Evolutionary conservation across 2,113 vertebrate genomes (phyloP).

Genomic region (Eulacestoma nigropectus): DNA sequence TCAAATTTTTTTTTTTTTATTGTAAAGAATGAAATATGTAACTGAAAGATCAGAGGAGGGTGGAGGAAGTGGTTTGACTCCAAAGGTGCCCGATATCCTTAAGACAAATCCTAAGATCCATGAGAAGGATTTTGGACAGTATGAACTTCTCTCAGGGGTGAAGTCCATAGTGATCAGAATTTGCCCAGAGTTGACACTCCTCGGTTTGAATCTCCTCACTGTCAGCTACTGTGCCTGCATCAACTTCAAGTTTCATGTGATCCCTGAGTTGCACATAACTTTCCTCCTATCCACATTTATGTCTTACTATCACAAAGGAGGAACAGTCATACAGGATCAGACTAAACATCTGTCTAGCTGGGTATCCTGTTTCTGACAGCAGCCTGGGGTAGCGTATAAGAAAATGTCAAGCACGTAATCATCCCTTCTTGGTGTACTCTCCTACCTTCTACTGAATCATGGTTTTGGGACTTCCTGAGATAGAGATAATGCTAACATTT

Average conservation of each 20-base stretch:
- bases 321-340: slow-evolving; percentile 49
- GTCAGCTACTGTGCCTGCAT: not conserved
- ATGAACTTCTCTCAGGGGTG: not conserved
- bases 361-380: slow-evolving; percentile 62
- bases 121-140: not conserved
- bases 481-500: slow-evolving; percentile 42
- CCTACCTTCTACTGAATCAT: slow-evolving; percentile 49
- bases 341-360: slow-evolving; percentile 62
- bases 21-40: not conserved
- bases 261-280: slow-evolving; percentile 2
- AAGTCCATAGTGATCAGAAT: not conserved
- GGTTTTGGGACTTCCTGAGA: slow-evolving; percentile 52
- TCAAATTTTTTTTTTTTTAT: not conserved
- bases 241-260: not conserved
- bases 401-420: slow-evolving; percentile 33
- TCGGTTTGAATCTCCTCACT: not conserved
- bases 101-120: not conserved
- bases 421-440: slow-evolving; percentile 14
- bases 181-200: not conserved
- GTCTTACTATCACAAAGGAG: slow-evolving; percentile 34
- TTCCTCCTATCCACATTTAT: slow-evolving; percentile 20
- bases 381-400: slow-evolving; percentile 22
- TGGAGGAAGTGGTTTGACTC: not conserved
- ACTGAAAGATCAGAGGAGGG: not conserved
- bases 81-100: not conserved